These are phyloP conservation scores for Athene cunicularia DNA, from an alignment of 2,113 vertebrate genomes.

Conservation along the genomic window DNA sequence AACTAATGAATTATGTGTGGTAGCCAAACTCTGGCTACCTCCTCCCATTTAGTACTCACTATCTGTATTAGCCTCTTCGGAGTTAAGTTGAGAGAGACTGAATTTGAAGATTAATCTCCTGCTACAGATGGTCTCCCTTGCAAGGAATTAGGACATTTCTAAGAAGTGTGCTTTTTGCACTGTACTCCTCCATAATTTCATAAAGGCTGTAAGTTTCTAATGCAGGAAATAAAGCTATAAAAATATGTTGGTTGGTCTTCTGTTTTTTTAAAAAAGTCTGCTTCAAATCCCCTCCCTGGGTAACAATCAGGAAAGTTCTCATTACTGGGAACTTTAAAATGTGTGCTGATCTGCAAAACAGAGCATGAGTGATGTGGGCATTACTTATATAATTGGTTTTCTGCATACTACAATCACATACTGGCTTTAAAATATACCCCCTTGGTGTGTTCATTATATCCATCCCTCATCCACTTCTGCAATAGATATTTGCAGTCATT, in stretches of 20 bases:
- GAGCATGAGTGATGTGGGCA: conserved; percentile 19
- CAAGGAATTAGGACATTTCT: neutral
- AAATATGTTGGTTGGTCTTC: neutral
- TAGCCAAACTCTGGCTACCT: neutral
- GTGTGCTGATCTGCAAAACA: conserved; percentile 62
- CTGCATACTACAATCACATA: conserved; percentile 15
- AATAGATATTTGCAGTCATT: conserved; percentile 48
- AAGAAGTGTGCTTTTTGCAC: neutral
- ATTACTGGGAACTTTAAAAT: conserved; percentile 51
- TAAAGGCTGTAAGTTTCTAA: neutral
- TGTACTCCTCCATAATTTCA: neutral
- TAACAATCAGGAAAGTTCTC: conserved; percentile 54
- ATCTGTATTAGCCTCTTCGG: neutral
- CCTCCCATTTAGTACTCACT: neutral
- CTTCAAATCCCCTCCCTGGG: conserved; percentile 8
- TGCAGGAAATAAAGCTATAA: neutral
- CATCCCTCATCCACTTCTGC: conserved; percentile 23
- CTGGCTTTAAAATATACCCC: conserved; percentile 58
- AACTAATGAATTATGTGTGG: neutral
- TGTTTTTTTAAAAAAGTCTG: neutral
- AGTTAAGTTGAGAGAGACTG: neutral
- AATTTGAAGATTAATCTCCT: neutral
- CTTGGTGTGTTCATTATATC: conserved; percentile 57
- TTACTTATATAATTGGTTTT: conserved; percentile 64
- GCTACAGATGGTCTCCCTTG: neutral